Conservation (phyloP, 2,797 vertebrate species). For the Hydrocynus forskahlii region DNA sequence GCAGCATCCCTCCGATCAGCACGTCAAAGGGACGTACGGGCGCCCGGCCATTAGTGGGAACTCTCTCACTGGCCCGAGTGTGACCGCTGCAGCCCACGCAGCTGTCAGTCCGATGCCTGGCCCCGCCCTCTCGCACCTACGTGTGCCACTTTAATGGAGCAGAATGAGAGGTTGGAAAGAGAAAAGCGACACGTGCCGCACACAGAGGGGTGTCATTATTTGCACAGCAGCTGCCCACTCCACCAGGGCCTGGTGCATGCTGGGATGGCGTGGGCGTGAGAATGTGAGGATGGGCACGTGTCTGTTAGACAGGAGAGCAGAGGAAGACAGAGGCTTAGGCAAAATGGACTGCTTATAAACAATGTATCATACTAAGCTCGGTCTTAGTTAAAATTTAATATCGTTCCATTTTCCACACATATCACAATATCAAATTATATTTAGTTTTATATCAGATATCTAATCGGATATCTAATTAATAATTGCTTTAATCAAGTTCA, state of each 20-base stretch:
- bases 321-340: conserved; percentile 14
- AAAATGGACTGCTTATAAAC: background rate
- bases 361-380: too few species aligned
- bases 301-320: conserved; percentile 14
- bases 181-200: conserved; percentile 25
- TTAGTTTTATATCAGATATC: too few species aligned
- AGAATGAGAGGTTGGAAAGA: conserved; percentile 12
- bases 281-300: conserved; percentile 48
- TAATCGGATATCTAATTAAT: too few species aligned
- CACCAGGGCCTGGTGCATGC: conserved; percentile 43
- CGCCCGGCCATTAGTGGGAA: conserved; percentile 42
- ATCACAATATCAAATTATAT: background rate
- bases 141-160: conserved; percentile 22
- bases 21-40: conserved; percentile 41
- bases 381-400: too few species aligned
- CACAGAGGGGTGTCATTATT: conserved; percentile 43
- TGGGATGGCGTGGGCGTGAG: conserved; percentile 61
- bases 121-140: conserved; percentile 39
- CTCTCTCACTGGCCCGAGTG: conserved; percentile 28
- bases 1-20: conserved; percentile 49
- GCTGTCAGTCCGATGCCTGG: conserved; percentile 31
- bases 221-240: conserved; percentile 48
- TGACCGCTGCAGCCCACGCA: conserved; percentile 45
- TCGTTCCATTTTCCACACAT: background rate
- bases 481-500: background rate